phyloP scores from a whole-genome alignment of 2,888 invertebrate species.

The Reticulitermes lucifugus region DNA sequence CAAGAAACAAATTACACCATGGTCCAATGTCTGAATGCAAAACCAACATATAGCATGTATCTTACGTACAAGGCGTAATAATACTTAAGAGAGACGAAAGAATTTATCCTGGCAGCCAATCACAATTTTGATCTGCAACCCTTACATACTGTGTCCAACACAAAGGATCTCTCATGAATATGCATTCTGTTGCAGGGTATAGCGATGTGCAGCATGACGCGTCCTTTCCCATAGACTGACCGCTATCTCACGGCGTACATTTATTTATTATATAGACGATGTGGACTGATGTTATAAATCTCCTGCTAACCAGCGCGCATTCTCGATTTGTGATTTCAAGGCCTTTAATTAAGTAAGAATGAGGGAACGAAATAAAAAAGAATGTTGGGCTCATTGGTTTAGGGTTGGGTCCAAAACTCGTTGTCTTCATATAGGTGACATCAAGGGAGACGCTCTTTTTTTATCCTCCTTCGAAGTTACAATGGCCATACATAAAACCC shows the following conservation, averaged over 20 bases:
- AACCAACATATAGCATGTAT: no score
- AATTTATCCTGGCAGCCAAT: no score
- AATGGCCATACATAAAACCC: constrained; percentile 40
- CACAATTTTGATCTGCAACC: no score
- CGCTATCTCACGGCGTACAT: constrained; percentile 18
- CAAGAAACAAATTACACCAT: no score
- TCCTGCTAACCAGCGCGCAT: constrained; percentile 19
- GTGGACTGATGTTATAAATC: constrained; percentile 34
- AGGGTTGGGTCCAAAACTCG: constrained; percentile 39
- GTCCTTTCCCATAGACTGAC: constrained; percentile 32
- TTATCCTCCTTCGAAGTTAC: constrained; percentile 22
- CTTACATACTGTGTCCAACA: no score
- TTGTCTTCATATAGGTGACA: constrained; percentile 35
- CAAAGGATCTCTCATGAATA: constrained; percentile 27
- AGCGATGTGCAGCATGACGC: background rate
- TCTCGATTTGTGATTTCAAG: constrained; percentile 44
- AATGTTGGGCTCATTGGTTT: background rate
- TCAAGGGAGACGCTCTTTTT: constrained; percentile 29
- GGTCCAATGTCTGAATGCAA: no score
- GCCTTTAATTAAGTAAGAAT: constrained; percentile 44
- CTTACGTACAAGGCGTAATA: no score
- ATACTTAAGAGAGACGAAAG: no score
- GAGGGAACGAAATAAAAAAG: background rate
- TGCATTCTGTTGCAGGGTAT: constrained; percentile 5
- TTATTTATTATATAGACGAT: constrained; percentile 43